phyloP scores from a whole-genome alignment of 1,140 invertebrate species.

The Spodoptera litura region DNA sequence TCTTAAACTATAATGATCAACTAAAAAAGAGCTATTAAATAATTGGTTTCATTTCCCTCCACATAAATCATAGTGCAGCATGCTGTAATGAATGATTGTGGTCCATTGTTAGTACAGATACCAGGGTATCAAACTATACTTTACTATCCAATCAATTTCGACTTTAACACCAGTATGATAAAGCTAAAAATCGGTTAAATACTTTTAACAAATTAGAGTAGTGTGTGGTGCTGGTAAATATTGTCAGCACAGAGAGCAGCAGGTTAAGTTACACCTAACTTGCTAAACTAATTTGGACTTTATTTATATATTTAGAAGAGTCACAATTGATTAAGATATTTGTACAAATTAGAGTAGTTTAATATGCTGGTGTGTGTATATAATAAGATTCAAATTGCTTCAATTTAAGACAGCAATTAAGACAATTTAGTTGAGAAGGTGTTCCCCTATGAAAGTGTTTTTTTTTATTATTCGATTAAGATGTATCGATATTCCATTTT shows the following conservation, averaged over 20 bases:
- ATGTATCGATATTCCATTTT: neutral
- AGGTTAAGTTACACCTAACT: too few relatives aligned
- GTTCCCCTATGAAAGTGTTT: neutral
- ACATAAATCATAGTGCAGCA: constrained; percentile 46
- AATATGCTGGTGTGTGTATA: too few relatives aligned
- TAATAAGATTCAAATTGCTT: neutral
- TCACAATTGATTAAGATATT: too few relatives aligned
- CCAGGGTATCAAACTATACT: too few relatives aligned
- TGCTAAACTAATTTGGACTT: too few relatives aligned
- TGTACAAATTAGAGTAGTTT: too few relatives aligned
- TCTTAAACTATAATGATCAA: constrained; percentile 37
- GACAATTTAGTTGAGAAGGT: neutral
- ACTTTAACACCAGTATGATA: too few relatives aligned
- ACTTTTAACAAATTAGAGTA: too few relatives aligned
- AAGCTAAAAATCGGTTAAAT: too few relatives aligned
- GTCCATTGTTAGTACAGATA: constrained; percentile 33
- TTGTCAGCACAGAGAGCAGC: constrained; percentile 14
- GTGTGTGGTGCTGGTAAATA: too few relatives aligned
- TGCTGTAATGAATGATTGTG: constrained; percentile 44
- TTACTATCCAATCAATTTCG: too few relatives aligned
- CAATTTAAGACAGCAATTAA: constrained; percentile 49
- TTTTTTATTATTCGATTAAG: constrained; percentile 24
- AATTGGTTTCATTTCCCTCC: constrained; percentile 48
- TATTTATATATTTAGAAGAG: too few relatives aligned
- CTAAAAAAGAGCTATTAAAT: constrained; percentile 34